phyloP scores from a whole-genome alignment of 2,888 invertebrate genomes.

The Actias luna region DNA sequence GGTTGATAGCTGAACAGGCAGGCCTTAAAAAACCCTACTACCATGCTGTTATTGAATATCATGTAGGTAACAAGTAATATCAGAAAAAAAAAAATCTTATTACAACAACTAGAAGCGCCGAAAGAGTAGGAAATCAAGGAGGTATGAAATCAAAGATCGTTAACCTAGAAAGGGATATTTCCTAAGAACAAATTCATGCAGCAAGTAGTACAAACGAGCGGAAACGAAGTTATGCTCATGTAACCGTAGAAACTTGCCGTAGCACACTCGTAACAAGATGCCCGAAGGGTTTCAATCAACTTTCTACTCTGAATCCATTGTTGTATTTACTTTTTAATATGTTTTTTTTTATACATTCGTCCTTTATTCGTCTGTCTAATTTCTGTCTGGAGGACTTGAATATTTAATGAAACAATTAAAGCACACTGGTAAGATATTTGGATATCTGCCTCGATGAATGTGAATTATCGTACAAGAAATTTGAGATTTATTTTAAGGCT shows the following conservation, averaged over 20 bases:
- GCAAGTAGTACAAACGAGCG: neutral
- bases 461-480: too few species aligned
- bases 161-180: constrained; percentile 2
- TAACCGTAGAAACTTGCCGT: constrained; percentile 4
- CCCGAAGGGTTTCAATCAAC: constrained; percentile 9
- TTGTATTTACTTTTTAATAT: neutral
- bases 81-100: neutral
- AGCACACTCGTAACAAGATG: constrained; percentile 6
- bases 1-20: too few species aligned
- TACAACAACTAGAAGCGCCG: neutral
- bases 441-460: too few species aligned
- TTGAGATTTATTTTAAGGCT: too few species aligned
- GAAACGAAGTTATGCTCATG: constrained; percentile 8
- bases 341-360: neutral
- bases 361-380: neutral
- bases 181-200: neutral
- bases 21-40: too few species aligned
- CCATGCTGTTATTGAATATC: neutral
- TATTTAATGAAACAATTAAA: too few species aligned
- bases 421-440: too few species aligned
- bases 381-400: neutral
- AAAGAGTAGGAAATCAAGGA: neutral
- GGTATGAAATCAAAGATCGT: constrained; percentile 1
- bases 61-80: neutral
- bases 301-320: neutral